Percentiles rank a stretch among this genome's conserved stretches.
phyloP scores from a whole-genome alignment of 2,113 vertebrate species.

The Myiozetetes cayanensis region DNA sequence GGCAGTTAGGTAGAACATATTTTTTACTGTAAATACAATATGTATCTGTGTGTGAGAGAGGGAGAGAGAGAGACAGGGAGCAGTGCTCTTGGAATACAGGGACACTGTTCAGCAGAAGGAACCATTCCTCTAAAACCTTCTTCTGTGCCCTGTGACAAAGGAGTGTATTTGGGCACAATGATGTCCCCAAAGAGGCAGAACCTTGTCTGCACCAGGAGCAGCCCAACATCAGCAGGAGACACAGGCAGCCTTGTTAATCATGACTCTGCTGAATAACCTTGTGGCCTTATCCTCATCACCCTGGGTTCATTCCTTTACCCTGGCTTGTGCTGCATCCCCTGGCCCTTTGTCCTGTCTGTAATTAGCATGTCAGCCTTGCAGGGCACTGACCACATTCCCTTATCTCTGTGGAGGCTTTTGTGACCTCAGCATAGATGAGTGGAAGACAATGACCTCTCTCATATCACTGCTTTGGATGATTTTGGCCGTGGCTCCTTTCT shows the following conservation, averaged over 20 bases:
- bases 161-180: background rate
- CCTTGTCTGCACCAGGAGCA: background rate
- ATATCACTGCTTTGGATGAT: background rate
- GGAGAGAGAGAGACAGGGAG: background rate
- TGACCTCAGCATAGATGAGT: background rate
- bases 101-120: background rate
- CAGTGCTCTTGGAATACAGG: background rate
- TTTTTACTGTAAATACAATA: background rate
- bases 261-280: background rate
- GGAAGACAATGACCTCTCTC: background rate
- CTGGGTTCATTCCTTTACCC: background rate
- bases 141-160: background rate
- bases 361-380: conserved; percentile 18
- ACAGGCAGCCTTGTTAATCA: conserved; percentile 7
- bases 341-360: background rate
- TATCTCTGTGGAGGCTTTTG: conserved; percentile 9
- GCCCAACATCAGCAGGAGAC: background rate
- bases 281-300: background rate
- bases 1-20: background rate
- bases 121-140: background rate
- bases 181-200: background rate
- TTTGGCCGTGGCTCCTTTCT: background rate
- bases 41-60: background rate
- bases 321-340: background rate
- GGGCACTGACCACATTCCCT: background rate